Evolutionary conservation across 2,113 vertebrate genomes (phyloP), one percentile per base, ranked within the genome.

Genomic region (Actenoides lindsayi): DNA sequence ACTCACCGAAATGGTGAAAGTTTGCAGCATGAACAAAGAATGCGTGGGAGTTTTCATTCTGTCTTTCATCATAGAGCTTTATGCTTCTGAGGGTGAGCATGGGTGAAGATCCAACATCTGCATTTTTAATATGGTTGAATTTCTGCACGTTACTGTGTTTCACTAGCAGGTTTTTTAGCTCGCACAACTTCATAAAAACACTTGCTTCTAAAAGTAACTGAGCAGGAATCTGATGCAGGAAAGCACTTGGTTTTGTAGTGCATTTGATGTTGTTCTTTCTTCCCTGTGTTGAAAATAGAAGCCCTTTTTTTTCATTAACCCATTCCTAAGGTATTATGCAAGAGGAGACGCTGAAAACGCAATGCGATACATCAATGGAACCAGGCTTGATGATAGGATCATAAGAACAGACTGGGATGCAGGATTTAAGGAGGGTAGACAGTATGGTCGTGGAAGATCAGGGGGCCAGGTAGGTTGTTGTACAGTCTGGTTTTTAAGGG

Each of bases 361-460:
- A 13, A 98, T 99, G 99, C 97, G 98, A 31, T 99, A 98, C 82
- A 97, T 99, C 74, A 99, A 98, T 1, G 99, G 99, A 41, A 99
- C 98, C 9, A 97, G 99, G 5, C 97, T 99, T 60, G 99, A 99
- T 37, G 99, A 99, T 71, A 97, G 99, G 5, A 99, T 99, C 93
- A 99, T 99, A 95, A 98, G 99, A 88, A 99, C 98, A 28, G 99
- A 99, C 96, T 99, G 99, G 99, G 99, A 99, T 53, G 98, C 98
- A 2, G 99, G 99, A 39, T 99, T 99, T 93, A 98, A 98, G 84
- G 99, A 99, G 88, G 99, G 98, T 13, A 95, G 99, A 42, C 99
- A 99, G 90, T 99, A 98, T 8, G 99, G 99, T 10, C 98, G 98
- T 6, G 99, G 99, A 62, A 99, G 98, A 93, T 98, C 99, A 35